A percentile compares a stretch with the other conserved stretches of the same genome.
phyloP scores from a whole-genome alignment of 1,140 invertebrate genomes.

The Bombus soroeensis region DNA sequence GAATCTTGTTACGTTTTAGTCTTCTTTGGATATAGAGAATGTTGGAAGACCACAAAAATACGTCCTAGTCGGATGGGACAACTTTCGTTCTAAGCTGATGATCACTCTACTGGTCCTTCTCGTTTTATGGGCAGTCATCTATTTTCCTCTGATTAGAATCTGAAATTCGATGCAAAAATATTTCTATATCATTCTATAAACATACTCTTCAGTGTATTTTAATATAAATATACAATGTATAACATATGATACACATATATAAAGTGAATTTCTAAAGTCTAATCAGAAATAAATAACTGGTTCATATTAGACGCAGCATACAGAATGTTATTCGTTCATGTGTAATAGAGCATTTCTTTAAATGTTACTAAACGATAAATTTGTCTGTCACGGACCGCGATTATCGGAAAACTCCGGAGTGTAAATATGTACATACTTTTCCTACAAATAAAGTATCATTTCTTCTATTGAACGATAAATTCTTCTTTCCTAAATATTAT shows the following conservation, averaged over 20 bases:
- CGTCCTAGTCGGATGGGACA: constrained; percentile 79
- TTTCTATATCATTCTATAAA: too few relatives aligned
- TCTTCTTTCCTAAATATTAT: not conserved
- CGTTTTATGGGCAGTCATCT: constrained; percentile 77
- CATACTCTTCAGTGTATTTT: too few relatives aligned
- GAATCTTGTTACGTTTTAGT: constrained; percentile 51
- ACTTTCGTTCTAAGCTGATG: constrained; percentile 75
- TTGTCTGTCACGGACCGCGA: too few relatives aligned
- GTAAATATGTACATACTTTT: constrained; percentile 42
- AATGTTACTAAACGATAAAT: not conserved
- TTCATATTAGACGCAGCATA: not conserved
- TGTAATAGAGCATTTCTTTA: not conserved
- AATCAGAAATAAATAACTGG: not conserved
- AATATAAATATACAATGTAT: not conserved
- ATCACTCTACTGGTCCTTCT: constrained; percentile 73
- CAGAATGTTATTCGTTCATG: not conserved
- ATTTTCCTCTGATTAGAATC: constrained; percentile 74
- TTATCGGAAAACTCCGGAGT: not conserved
- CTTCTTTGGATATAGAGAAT: constrained; percentile 37
- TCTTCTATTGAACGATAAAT: not conserved
- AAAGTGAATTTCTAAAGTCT: not conserved
- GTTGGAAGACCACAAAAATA: constrained; percentile 48
- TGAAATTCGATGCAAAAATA: not conserved
- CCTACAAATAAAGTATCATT: not conserved
- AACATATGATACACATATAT: not conserved